Conservation (phyloP, 2,113 vertebrate species). For the Grammomys surdaster region DNA sequence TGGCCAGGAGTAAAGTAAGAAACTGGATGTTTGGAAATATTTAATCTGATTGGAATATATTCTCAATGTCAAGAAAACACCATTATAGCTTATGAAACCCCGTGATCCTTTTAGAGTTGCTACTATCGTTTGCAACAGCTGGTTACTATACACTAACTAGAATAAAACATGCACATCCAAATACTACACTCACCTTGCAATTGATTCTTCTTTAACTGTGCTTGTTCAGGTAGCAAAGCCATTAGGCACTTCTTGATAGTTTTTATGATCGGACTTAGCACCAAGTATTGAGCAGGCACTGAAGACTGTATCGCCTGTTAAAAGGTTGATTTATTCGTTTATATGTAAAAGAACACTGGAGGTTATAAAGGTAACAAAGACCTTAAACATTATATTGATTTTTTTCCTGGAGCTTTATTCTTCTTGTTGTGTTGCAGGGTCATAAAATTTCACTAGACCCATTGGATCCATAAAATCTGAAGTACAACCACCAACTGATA, state of each 20-base stretch:
- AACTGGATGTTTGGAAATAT: background rate
- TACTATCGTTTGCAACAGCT: background rate
- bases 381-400: slow-evolving; percentile 85
- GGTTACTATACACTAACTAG: slow-evolving; percentile 17
- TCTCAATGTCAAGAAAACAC: slow-evolving; percentile 33
- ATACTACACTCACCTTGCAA: slow-evolving; percentile 15
- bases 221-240: slow-evolving; percentile 68
- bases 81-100: background rate
- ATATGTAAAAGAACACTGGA: slow-evolving; percentile 82
- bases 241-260: slow-evolving; percentile 75
- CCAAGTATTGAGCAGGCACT: slow-evolving; percentile 65
- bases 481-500: slow-evolving; percentile 83
- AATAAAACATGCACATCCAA: slow-evolving; percentile 37
- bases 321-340: slow-evolving; percentile 83
- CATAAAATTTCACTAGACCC: slow-evolving; percentile 90
- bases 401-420: slow-evolving; percentile 82
- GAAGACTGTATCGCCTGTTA: slow-evolving; percentile 70
- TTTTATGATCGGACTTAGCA: slow-evolving; percentile 76
- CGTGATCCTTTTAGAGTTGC: background rate
- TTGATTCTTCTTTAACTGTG: slow-evolving; percentile 70
- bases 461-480: slow-evolving; percentile 88
- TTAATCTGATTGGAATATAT: slow-evolving; percentile 32
- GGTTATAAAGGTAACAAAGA: slow-evolving; percentile 84
- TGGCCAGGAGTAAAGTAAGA: background rate
- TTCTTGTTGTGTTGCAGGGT: slow-evolving; percentile 86